phyloP scores from a whole-genome alignment of 2,888 invertebrate species.

The Chymomyza fuscimana region DNA sequence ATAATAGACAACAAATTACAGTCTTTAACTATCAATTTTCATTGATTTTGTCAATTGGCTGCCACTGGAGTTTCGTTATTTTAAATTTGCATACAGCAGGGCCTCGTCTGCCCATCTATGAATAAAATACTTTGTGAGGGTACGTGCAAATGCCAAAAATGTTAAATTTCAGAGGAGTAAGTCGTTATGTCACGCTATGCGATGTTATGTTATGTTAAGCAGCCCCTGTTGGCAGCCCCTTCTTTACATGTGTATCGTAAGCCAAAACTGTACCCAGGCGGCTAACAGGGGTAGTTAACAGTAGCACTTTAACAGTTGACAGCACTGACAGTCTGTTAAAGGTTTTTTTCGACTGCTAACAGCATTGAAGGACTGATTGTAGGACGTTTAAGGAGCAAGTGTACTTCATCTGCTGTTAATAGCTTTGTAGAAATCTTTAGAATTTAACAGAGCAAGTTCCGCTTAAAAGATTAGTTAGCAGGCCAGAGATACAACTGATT shows the following conservation, averaged over 20 bases:
- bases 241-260: not conserved
- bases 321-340: too few species aligned
- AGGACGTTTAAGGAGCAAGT: not conserved
- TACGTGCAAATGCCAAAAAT: not conserved
- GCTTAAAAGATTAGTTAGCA: too few species aligned
- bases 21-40: slow-evolving; percentile 31
- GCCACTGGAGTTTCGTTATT: slow-evolving; percentile 39
- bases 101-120: not conserved
- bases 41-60: slow-evolving; percentile 48
- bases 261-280: not conserved
- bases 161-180: not conserved
- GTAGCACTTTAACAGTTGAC: not conserved
- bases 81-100: slow-evolving; percentile 23
- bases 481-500: too few species aligned
- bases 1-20: slow-evolving; percentile 21
- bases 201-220: not conserved
- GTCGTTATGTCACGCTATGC: not conserved
- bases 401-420: not conserved
- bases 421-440: not conserved
- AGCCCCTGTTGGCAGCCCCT: not conserved
- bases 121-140: not conserved
- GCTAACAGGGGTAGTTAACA: not conserved
- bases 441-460: not conserved
- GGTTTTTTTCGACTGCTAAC: not conserved
- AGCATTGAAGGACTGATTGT: not conserved